Percentiles rank a stretch among this genome's conserved stretches.
These are phyloP conservation scores for Castor canadensis DNA, from an alignment of 2,113 vertebrate species.

Conservation along the genomic window DNA sequence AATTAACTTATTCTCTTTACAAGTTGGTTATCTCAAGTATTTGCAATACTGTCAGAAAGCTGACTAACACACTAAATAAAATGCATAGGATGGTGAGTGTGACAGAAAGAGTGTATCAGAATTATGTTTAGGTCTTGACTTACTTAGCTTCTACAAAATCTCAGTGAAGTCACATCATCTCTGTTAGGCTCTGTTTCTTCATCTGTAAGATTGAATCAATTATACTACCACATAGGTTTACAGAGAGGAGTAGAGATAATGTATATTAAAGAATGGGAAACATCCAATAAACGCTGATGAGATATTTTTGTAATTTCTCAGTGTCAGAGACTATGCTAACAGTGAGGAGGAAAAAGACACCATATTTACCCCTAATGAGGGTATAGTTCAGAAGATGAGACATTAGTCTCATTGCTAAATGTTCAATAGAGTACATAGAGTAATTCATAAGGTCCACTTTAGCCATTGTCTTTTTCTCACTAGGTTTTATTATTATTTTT, in stretches of 20 bases:
- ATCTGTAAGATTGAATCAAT: background rate
- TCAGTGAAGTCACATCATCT: background rate
- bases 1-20: no score
- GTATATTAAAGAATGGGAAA: background rate
- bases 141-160: constrained; percentile 8
- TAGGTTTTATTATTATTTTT: background rate
- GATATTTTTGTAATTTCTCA: background rate
- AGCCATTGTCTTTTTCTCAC: background rate
- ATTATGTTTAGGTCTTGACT: background rate
- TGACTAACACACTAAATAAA: background rate
- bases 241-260: background rate
- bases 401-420: background rate
- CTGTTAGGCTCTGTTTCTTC: background rate
- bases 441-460: background rate
- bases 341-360: background rate
- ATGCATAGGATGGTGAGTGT: background rate
- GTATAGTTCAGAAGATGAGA: constrained; percentile 9
- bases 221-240: background rate
- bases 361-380: background rate
- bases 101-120: background rate
- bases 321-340: background rate
- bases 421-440: background rate
- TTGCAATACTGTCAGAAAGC: background rate
- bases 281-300: background rate
- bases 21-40: no score